Evolutionary conservation across 2,888 invertebrate genomes (phyloP).

Genomic region (Choristoneura rosaceana): DNA sequence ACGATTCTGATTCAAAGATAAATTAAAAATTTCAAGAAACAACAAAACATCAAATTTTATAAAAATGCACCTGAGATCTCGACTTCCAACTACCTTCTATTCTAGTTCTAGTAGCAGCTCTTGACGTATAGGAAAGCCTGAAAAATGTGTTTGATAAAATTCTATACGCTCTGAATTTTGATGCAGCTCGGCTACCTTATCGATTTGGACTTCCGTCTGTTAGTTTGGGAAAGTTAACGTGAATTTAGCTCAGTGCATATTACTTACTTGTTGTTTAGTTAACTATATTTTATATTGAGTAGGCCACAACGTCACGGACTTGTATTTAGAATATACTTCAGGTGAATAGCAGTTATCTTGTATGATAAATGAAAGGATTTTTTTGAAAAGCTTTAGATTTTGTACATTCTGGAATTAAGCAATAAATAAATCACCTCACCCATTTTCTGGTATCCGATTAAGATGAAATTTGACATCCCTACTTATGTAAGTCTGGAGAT

Average conservation of each 20-base stretch:
- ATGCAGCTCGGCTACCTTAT: constrained; percentile 30
- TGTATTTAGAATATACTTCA: too few relatives aligned
- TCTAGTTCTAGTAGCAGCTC: constrained; percentile 20
- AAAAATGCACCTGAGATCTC: constrained; percentile 18
- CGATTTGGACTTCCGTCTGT: constrained; percentile 23
- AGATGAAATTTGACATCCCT: too few relatives aligned
- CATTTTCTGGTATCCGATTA: too few relatives aligned
- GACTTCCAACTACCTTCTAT: constrained; percentile 7
- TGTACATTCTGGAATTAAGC: too few relatives aligned
- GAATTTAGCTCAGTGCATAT: neutral
- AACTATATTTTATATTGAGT: too few relatives aligned
- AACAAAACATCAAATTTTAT: constrained; percentile 38
- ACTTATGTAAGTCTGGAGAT: too few relatives aligned
- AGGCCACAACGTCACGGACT: too few relatives aligned
- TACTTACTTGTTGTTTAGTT: too few relatives aligned
- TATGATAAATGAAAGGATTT: too few relatives aligned
- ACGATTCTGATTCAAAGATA: neutral
- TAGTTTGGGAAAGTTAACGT: neutral
- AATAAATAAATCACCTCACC: too few relatives aligned
- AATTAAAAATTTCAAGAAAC: neutral
- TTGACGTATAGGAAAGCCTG: constrained; percentile 29
- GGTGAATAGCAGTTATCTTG: too few relatives aligned
- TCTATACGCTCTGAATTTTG: constrained; percentile 34
- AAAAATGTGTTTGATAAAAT: constrained; percentile 41
- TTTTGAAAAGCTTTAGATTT: too few relatives aligned